phyloP scores from a whole-genome alignment of 2,113 vertebrate genomes.

The Actenoides hombroni region DNA sequence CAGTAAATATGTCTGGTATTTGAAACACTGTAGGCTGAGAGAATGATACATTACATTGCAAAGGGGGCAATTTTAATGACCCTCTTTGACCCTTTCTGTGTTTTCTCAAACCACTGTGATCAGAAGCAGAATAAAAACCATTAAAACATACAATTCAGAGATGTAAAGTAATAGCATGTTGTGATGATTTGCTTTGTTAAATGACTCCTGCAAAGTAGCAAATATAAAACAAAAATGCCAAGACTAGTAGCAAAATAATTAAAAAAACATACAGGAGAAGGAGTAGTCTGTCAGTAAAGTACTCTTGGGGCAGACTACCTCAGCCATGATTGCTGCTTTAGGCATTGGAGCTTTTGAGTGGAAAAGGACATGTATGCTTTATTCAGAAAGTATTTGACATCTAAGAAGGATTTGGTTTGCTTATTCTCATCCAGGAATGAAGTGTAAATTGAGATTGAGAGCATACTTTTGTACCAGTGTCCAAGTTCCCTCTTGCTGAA shows the following conservation, averaged over 20 bases:
- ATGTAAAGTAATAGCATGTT: background rate
- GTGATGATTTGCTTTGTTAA: background rate
- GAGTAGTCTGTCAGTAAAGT: background rate
- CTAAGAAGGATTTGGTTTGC: background rate
- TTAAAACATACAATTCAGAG: background rate
- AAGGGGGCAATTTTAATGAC: background rate
- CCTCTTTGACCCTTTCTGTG: background rate
- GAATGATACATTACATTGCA: background rate
- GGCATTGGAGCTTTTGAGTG: background rate
- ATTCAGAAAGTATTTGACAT: background rate
- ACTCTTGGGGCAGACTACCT: background rate
- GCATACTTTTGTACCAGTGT: fast-evolving
- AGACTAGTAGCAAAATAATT: background rate
- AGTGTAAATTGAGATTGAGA: background rate
- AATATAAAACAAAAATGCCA: background rate
- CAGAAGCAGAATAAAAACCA: background rate
- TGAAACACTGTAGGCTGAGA: background rate
- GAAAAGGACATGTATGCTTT: fast-evolving
- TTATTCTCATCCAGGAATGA: background rate
- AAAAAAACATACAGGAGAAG: background rate
- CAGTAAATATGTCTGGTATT: background rate
- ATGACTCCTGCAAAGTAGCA: background rate
- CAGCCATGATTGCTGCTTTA: background rate
- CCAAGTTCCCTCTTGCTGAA: background rate
- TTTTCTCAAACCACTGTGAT: background rate